Percentiles rank a stretch among this genome's conserved stretches.
Evolutionary conservation across 2,888 invertebrate genomes (phyloP).

Genomic region (Conus canariensis): DNA sequence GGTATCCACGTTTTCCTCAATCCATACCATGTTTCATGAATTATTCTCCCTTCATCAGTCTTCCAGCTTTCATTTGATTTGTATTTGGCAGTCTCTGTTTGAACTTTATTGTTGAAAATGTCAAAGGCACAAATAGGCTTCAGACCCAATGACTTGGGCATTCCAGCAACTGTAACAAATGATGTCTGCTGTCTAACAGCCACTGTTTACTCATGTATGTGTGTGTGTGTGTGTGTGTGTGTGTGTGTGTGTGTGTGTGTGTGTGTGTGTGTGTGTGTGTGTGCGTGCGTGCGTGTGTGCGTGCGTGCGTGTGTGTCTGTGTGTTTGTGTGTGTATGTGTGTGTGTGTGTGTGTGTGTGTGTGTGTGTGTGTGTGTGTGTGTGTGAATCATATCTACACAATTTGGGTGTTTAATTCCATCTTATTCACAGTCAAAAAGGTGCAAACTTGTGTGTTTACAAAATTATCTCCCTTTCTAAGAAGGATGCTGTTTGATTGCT

Average conservation of each 20-base stretch:
- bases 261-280: background rate
- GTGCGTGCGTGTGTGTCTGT: background rate
- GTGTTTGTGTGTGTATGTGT: background rate
- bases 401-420: background rate
- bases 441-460: background rate
- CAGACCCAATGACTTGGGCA: too few species aligned
- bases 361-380: background rate
- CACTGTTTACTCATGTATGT: background rate
- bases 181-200: too few species aligned
- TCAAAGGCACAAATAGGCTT: too few species aligned
- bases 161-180: too few species aligned
- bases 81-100: too few species aligned
- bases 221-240: constrained; percentile 10
- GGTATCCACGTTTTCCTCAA: too few species aligned
- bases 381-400: background rate
- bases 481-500: too few species aligned
- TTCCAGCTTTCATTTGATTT: too few species aligned
- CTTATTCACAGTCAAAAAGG: background rate
- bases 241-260: background rate
- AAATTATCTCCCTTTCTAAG: background rate
- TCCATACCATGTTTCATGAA: too few species aligned
- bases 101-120: too few species aligned
- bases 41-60: too few species aligned
- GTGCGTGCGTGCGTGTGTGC: background rate
- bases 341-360: background rate